Evolutionary conservation across 2,888 invertebrate genomes (phyloP).

Genomic region (Apantesis nais): DNA sequence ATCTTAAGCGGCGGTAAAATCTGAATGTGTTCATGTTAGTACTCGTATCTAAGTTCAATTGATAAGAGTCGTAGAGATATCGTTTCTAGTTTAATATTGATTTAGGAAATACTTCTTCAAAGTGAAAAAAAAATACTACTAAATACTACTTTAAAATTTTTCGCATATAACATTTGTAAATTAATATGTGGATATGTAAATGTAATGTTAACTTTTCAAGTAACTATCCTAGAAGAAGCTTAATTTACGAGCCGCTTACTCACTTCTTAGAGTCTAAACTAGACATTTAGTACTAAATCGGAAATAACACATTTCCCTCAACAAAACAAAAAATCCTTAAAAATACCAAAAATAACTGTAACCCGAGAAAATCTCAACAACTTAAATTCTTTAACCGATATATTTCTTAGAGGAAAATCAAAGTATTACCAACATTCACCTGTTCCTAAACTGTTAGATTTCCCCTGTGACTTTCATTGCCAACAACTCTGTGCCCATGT

Average conservation of each 20-base stretch:
- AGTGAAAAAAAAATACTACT: neutral
- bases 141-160: neutral
- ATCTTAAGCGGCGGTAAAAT: neutral
- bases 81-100: neutral
- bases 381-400: slow-evolving; percentile 13
- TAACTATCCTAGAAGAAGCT: no score
- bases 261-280: no score
- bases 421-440: slow-evolving; percentile 39
- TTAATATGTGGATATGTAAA: neutral
- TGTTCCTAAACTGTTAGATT: slow-evolving; percentile 44
- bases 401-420: slow-evolving; percentile 36
- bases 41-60: neutral
- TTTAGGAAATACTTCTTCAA: neutral
- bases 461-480: slow-evolving; percentile 37
- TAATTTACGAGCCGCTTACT: no score
- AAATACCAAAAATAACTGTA: slow-evolving; percentile 8
- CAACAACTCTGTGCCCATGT: slow-evolving; percentile 13
- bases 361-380: slow-evolving; percentile 10
- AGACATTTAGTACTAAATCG: no score
- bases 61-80: neutral
- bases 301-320: neutral
- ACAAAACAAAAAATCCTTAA: neutral
- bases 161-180: no score
- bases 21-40: neutral
- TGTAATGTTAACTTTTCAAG: no score